Evolutionary conservation across 2,888 invertebrate genomes (phyloP).

Genomic region (Pyralis farinalis): DNA sequence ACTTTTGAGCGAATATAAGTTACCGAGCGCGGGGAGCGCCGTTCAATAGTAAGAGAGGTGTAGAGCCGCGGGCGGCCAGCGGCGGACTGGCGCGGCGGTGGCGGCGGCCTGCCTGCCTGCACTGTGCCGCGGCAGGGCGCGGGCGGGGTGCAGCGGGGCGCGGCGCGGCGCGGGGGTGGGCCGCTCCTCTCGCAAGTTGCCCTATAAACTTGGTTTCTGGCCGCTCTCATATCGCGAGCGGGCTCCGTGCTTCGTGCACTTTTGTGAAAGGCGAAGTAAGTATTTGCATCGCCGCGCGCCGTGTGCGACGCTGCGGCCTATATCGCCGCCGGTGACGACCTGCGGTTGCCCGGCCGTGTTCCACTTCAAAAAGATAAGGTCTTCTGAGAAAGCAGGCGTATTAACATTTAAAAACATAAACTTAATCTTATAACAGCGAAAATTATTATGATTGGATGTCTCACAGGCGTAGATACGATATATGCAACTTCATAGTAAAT

Average conservation of each 20-base stretch:
- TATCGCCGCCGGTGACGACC: not conserved
- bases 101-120: too few species aligned
- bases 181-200: slow-evolving; percentile 45
- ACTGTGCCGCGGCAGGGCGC: slow-evolving; percentile 22
- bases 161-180: slow-evolving; percentile 18
- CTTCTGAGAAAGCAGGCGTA: too few species aligned
- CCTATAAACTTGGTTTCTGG: slow-evolving; percentile 66
- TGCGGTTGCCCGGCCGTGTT: too few species aligned
- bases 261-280: slow-evolving; percentile 63
- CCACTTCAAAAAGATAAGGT: too few species aligned
- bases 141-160: slow-evolving; percentile 18
- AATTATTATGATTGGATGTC: too few species aligned
- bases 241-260: slow-evolving; percentile 43
- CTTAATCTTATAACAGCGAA: too few species aligned
- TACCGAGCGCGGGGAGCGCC: slow-evolving; percentile 35
- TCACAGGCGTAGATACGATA: too few species aligned
- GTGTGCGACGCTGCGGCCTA: slow-evolving; percentile 8
- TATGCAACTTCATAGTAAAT: too few species aligned
- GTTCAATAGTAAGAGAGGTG: slow-evolving; percentile 7
- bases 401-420: too few species aligned
- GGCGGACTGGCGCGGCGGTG: slow-evolving; percentile 42
- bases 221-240: slow-evolving; percentile 55
- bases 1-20: slow-evolving; percentile 35
- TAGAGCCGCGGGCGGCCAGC: slow-evolving; percentile 26
- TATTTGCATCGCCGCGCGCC: slow-evolving; percentile 31